phyloP scores from a whole-genome alignment of 2,888 invertebrate species.

The Ormia ochracea region DNA sequence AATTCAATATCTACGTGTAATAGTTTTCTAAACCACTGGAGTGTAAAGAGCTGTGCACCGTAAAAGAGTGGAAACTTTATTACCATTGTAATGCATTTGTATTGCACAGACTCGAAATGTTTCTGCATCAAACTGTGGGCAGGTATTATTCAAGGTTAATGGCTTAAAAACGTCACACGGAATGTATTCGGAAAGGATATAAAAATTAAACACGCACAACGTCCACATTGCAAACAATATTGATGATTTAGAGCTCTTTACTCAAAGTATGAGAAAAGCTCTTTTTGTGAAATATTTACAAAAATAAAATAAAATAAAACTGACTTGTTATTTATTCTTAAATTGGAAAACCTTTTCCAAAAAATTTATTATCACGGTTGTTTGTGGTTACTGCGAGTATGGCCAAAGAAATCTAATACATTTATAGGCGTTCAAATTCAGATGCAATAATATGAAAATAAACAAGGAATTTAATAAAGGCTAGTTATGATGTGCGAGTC shows the following conservation, averaged over 20 bases:
- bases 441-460: no score
- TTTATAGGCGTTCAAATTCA: no score
- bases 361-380: no score
- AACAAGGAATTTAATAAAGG: no score
- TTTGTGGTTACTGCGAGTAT: no score
- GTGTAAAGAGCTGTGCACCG: conserved; percentile 39
- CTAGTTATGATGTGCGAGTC: no score
- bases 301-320: background rate
- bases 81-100: background rate
- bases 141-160: conserved; percentile 23
- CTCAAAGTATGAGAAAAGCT: background rate
- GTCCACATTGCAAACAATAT: no score
- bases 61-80: conserved; percentile 34
- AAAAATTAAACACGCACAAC: background rate
- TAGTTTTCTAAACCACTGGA: conserved; percentile 54
- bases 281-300: background rate
- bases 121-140: background rate
- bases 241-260: background rate
- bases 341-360: no score
- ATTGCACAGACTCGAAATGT: background rate
- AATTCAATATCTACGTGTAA: conserved; percentile 29
- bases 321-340: no score
- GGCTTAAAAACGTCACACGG: conserved; percentile 15
- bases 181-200: background rate
- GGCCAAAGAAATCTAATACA: no score